Evolutionary conservation across 2,888 invertebrate genomes (phyloP).

Genomic region (Spicauda simplicius): DNA sequence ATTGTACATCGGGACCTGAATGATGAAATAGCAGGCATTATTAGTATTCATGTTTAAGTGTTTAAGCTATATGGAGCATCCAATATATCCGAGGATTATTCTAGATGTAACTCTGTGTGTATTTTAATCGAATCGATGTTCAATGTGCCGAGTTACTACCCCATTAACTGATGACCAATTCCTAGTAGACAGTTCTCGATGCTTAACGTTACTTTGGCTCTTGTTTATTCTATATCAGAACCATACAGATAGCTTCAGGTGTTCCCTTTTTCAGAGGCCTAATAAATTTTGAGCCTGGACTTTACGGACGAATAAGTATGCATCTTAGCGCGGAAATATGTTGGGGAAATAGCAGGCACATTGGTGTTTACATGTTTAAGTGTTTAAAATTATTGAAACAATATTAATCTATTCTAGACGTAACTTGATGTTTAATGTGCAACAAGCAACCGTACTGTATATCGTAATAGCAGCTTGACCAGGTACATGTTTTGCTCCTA

Average conservation of each 20-base stretch:
- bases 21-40: conserved; percentile 8
- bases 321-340: not conserved
- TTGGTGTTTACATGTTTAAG: conserved; percentile 14
- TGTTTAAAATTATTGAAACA: not conserved
- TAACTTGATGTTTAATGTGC: conserved; percentile 22
- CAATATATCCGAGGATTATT: not conserved
- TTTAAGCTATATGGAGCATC: conserved; percentile 6
- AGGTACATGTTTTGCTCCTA: not conserved
- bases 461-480: not conserved
- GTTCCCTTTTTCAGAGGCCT: conserved; percentile 1
- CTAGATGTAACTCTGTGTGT: conserved; percentile 9
- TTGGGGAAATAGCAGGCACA: conserved; percentile 9
- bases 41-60: conserved; percentile 1
- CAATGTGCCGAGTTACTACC: not conserved
- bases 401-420: conserved; percentile 12
- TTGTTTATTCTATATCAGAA: not conserved
- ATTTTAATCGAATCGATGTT: conserved; percentile 4
- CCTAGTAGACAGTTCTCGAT: not conserved
- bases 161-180: conserved; percentile 5
- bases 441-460: conserved; percentile 1
- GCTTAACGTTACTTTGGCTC: not conserved
- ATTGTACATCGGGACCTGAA: not conserved
- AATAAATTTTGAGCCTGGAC: not conserved
- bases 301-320: not conserved
- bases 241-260: not conserved